Evolutionary conservation across 2,113 vertebrate species (phyloP), one percentile per base, ranked within the genome.

Genomic region (Aegotheles bennettii): DNA sequence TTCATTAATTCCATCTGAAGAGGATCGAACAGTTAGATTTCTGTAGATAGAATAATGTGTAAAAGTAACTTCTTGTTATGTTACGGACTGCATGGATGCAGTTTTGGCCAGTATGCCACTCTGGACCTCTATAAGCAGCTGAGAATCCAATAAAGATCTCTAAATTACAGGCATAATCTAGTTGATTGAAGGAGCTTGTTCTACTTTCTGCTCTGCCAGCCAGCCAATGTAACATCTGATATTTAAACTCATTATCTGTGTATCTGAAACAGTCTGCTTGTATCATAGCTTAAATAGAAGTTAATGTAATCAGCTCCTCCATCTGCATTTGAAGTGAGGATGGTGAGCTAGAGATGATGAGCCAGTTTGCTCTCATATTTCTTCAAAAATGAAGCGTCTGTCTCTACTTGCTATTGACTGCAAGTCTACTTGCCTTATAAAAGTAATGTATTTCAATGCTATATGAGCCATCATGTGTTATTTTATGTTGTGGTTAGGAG

Each of bases 261-360:
- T 95, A 93, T 97, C 92, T 96, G 94, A 95, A 91, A 95, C 96
- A 96, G 94, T 97, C 96, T 97, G 89, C 89, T 93, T 91, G 57
- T 96, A 91, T 95, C 94, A 89, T 93, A 95, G 93, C 93, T 93
- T 97, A 97, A 97, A 95, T 92, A 96, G 91, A 92, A 94, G 94
- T 91, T 95, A 96, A 97, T 94, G 84, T 97, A 95, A 95, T 96
- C 93, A 95, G 70, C 92, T 91, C 38, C 89, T 96, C 95, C 95
- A 95, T 96, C 94, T 96, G 94, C 17, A 48, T 95, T 96, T 94
- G 87, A 89, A 94, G 84, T 3, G 40, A 93, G 84, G 69, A 76
- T 84, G 74, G 80, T 60, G 87, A 89, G 57, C 89, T 92, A 82
- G 65, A 90, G 64, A 94, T 89, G 77, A 84, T 48, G 74, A 95